Evolutionary conservation across 1,140 invertebrate species (phyloP).

Genomic region (Drosophila biarmipes): DNA sequence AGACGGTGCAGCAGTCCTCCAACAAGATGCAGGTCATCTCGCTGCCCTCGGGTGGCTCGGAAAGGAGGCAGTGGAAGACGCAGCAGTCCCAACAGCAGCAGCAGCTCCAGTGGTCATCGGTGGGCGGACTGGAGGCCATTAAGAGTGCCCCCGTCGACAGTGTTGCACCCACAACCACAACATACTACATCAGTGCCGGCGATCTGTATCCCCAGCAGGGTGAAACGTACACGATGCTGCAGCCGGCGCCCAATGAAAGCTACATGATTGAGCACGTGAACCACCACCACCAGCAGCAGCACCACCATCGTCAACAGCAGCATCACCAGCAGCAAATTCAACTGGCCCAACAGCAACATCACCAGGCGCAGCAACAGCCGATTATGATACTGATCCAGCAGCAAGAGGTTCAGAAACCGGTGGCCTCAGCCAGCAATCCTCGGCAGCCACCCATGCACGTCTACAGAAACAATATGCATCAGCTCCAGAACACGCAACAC

Average conservation of each 20-base stretch:
- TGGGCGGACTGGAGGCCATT: constrained; percentile 66
- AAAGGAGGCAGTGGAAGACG: constrained; percentile 26
- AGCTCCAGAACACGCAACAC: constrained; percentile 33
- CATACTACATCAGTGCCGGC: constrained; percentile 73
- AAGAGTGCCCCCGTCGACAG: constrained; percentile 47
- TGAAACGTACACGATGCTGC: constrained; percentile 51
- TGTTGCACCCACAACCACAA: constrained; percentile 48
- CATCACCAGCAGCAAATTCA: constrained; percentile 12
- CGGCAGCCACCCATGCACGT: constrained; percentile 66
- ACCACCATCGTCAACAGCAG: constrained; percentile 30
- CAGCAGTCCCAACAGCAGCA: constrained; percentile 47
- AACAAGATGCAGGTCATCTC: constrained; percentile 44
- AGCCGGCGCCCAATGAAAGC: constrained; percentile 57
- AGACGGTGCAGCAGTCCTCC: constrained; percentile 33
- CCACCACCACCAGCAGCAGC: constrained; percentile 29
- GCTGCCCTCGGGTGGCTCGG: constrained; percentile 11
- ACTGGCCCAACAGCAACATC: constrained; percentile 17
- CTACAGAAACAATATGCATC: constrained; percentile 51
- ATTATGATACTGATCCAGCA: constrained; percentile 77
- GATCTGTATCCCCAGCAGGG: constrained; percentile 66
- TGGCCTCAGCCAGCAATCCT: constrained; percentile 70
- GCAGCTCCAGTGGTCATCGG: constrained; percentile 64
- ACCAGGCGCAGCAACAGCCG: constrained; percentile 52
- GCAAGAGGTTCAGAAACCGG: constrained; percentile 59
- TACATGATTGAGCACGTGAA: constrained; percentile 60